Conservation (phyloP, 2,888 invertebrate species). For the Aleiodes testaceus region DNA sequence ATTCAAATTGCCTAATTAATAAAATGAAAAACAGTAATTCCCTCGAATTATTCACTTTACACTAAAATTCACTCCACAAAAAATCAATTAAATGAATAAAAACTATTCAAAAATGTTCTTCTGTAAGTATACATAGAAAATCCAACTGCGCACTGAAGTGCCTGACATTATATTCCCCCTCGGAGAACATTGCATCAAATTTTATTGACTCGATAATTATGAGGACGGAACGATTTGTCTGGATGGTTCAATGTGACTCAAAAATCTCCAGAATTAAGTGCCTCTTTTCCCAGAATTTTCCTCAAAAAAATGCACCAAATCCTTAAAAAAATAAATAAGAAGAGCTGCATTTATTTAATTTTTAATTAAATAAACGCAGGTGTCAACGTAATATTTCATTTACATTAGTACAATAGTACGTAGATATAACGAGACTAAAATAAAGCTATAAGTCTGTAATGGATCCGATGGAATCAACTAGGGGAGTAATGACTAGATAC, state of each 20-base stretch:
- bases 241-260: neutral
- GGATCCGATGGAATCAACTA: constrained; percentile 71
- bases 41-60: neutral
- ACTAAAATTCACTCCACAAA: neutral
- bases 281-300: no score
- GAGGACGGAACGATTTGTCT: neutral
- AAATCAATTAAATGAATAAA: no score
- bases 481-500: constrained; percentile 70
- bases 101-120: no score
- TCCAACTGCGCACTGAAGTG: constrained; percentile 14
- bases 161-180: constrained; percentile 1
- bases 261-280: no score
- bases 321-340: no score
- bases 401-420: constrained; percentile 1
- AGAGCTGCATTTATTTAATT: no score
- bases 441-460: constrained; percentile 68
- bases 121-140: neutral
- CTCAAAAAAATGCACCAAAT: no score
- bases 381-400: constrained; percentile 18
- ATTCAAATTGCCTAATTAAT: no score
- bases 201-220: constrained; percentile 17
- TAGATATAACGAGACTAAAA: neutral
- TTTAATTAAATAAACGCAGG: neutral
- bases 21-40: no score
- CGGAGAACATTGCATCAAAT: neutral